Evolutionary conservation across 2,888 invertebrate genomes (phyloP).

Genomic region (Dasysyrphus tricinctus): DNA sequence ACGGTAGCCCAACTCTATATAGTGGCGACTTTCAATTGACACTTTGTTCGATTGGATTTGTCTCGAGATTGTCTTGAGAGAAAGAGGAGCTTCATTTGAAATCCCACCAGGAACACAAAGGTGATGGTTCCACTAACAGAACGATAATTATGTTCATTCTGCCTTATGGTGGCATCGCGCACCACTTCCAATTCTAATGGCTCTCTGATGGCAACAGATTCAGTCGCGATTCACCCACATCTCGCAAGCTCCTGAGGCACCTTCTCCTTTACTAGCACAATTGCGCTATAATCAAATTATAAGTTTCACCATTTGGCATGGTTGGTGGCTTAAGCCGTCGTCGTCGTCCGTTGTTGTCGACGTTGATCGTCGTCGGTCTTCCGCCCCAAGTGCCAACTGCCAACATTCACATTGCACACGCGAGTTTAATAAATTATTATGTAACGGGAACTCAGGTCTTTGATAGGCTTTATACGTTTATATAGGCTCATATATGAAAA

Average conservation of each 20-base stretch:
- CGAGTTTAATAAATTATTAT: constrained; percentile 68
- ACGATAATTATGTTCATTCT: constrained; percentile 56
- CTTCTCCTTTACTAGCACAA: constrained; percentile 26
- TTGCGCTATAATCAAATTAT: constrained; percentile 65
- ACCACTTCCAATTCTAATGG: constrained; percentile 55
- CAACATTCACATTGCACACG: constrained; percentile 55
- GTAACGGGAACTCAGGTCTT: constrained; percentile 70
- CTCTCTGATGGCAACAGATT: constrained; percentile 19
- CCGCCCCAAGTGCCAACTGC: constrained; percentile 41
- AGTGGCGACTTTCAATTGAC: constrained; percentile 62
- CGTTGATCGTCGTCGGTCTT: neutral
- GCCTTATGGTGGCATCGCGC: constrained; percentile 10
- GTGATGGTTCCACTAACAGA: constrained; percentile 10
- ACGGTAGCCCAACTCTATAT: constrained; percentile 56
- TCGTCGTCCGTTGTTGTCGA: neutral
- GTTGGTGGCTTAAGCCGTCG: constrained; percentile 29
- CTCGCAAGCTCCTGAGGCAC: constrained; percentile 15
- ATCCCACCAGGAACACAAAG: constrained; percentile 10
- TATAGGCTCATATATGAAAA: neutral
- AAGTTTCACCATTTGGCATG: constrained; percentile 68
- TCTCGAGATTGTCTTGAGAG: constrained; percentile 2
- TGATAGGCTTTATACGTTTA: neutral
- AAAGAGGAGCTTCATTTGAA: constrained; percentile 6
- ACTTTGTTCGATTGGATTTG: constrained; percentile 53
- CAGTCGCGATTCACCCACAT: constrained; percentile 52